phyloP scores from a whole-genome alignment of 2,113 vertebrate genomes.

The Cavia porcellus region DNA sequence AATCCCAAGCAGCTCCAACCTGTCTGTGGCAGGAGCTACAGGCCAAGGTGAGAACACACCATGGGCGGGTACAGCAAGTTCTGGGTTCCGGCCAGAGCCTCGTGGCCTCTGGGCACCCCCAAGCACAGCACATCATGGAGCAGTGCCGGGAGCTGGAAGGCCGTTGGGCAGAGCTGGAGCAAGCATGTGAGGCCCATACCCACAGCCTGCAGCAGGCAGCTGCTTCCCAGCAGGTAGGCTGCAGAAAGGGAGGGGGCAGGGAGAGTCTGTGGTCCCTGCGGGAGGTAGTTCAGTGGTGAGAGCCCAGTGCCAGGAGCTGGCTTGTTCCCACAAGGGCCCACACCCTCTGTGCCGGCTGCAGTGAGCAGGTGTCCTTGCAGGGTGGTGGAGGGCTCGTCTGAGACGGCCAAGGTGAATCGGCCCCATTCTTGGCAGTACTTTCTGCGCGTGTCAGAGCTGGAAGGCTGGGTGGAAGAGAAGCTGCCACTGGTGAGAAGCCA shows the following conservation, averaged over 20 bases:
- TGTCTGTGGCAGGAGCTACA: conserved; percentile 88
- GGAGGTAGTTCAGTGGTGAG: background rate
- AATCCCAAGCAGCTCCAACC: background rate
- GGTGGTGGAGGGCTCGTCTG: background rate
- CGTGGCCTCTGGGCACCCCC: conserved; percentile 83
- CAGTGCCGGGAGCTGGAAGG: conserved; percentile 88
- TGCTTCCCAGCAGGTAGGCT: conserved; percentile 91
- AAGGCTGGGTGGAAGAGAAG: conserved; percentile 90
- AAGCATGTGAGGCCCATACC: conserved; percentile 87
- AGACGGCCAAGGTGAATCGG: background rate
- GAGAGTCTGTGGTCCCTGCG: background rate
- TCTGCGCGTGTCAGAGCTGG: conserved; percentile 91
- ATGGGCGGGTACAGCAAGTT: conserved; percentile 87
- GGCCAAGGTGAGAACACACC: conserved; percentile 90
- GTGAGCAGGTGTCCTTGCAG: background rate
- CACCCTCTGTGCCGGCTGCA: background rate
- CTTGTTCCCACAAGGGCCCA: background rate
- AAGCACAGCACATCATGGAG: conserved; percentile 85
- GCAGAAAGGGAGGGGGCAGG: background rate
- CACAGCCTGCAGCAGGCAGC: conserved; percentile 89
- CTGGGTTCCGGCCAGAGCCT: conserved; percentile 90
- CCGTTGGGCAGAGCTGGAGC: conserved; percentile 91
- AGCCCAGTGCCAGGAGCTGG: background rate
- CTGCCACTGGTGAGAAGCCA: conserved; percentile 87
- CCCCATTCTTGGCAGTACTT: conserved; percentile 87